phyloP scores from a whole-genome alignment of 2,797 vertebrate genomes.

The Catharus ustulatus region DNA sequence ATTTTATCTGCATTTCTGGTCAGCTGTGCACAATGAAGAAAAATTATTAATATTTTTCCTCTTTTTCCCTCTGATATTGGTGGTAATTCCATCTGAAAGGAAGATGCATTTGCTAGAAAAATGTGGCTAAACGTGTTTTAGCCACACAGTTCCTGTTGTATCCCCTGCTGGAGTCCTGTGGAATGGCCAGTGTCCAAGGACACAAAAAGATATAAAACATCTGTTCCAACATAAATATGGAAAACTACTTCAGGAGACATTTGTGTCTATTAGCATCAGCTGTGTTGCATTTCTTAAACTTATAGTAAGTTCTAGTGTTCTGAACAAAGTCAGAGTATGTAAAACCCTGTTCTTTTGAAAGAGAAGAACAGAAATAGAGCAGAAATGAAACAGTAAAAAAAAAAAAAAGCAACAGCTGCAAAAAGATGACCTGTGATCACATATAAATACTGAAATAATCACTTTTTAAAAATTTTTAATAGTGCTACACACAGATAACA shows the following conservation, averaged over 20 bases:
- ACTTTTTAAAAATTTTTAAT: neutral
- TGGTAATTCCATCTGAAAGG: neutral
- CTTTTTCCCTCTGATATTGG: neutral
- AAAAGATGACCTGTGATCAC: neutral
- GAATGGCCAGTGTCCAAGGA: slow-evolving; percentile 46
- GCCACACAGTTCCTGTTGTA: neutral
- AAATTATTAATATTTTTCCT: neutral
- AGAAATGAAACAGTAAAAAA: neutral
- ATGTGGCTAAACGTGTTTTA: neutral
- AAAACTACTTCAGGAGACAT: slow-evolving; percentile 42
- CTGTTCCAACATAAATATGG: slow-evolving; percentile 62
- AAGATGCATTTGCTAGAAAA: slow-evolving; percentile 34
- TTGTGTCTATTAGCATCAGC: slow-evolving; percentile 53
- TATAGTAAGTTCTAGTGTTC: neutral
- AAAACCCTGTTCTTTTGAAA: slow-evolving; percentile 35
- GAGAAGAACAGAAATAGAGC: neutral
- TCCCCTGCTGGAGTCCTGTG: slow-evolving; percentile 7
- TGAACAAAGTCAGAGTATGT: neutral
- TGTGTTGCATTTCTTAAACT: slow-evolving; percentile 53
- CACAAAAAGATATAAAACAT: slow-evolving; percentile 34
- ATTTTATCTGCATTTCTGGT: neutral
- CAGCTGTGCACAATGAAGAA: neutral
- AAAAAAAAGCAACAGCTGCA: neutral
- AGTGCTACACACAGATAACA: neutral
- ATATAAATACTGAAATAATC: neutral